Evolutionary conservation across 2,113 vertebrate genomes (phyloP).

Genomic region (Megaceryle maxima): DNA sequence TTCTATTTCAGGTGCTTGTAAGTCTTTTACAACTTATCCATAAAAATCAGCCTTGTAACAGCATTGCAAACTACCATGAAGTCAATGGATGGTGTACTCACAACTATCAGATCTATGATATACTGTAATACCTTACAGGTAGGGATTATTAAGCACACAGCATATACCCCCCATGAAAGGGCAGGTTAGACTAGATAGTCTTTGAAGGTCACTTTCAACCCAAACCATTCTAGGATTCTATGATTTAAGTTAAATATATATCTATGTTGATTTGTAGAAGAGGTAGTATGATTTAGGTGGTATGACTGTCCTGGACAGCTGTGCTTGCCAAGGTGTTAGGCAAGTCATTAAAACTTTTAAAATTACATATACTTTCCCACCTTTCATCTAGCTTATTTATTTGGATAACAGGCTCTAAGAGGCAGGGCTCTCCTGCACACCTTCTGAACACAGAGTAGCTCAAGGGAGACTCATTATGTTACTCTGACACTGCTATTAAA

Average conservation of each 20-base stretch:
- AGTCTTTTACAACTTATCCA: not conserved
- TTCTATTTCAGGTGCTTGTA: not conserved
- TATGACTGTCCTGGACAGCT: not conserved
- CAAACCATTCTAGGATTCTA: not conserved
- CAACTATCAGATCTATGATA: not conserved
- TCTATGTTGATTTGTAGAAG: not conserved
- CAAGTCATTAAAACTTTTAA: not conserved
- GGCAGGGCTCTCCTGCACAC: not conserved
- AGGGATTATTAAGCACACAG: not conserved
- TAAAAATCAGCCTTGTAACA: not conserved
- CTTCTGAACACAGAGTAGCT: not conserved
- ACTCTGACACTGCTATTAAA: not conserved
- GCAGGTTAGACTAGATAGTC: not conserved
- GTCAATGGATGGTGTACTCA: not conserved
- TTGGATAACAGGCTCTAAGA: not conserved
- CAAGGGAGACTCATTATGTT: not conserved
- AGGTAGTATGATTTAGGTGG: not conserved
- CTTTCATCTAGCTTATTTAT: not conserved
- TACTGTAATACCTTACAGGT: not conserved
- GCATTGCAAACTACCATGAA: not conserved
- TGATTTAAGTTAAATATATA: not conserved
- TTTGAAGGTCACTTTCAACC: not conserved
- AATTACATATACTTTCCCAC: not conserved
- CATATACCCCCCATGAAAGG: not conserved
- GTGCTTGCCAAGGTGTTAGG: not conserved